phyloP scores from a whole-genome alignment of 2,888 invertebrate species.

The Merodon equestris region DNA sequence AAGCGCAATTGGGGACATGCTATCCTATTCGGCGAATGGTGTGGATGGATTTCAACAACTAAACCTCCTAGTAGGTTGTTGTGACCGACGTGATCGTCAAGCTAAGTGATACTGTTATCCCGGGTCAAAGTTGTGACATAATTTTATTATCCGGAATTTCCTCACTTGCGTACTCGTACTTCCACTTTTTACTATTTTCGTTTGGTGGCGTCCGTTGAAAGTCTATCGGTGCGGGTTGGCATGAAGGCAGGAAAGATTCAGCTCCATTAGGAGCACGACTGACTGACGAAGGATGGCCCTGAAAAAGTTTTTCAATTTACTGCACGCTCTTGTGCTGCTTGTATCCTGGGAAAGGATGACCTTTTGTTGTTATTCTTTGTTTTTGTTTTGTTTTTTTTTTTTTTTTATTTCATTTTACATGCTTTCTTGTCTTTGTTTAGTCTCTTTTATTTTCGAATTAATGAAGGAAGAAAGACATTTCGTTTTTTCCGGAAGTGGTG shows the following conservation, averaged over 20 bases:
- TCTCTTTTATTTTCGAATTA: slow-evolving; percentile 61
- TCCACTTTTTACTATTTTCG: slow-evolving; percentile 1
- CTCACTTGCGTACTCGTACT: slow-evolving; percentile 34
- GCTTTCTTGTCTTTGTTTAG: slow-evolving; percentile 50
- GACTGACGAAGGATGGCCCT: no score
- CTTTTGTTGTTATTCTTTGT: slow-evolving; percentile 46
- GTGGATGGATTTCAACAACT: no score
- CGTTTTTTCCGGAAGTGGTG: slow-evolving; percentile 51
- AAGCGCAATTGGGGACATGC: slow-evolving; percentile 10
- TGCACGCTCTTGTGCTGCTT: slow-evolving; percentile 41
- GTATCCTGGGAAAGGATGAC: slow-evolving; percentile 47
- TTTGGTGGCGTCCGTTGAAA: not conserved
- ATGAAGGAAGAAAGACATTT: slow-evolving; percentile 51
- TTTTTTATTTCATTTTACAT: slow-evolving; percentile 39
- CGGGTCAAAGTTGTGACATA: slow-evolving; percentile 58
- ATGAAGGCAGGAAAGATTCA: no score
- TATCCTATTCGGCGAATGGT: not conserved
- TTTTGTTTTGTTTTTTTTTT: not conserved
- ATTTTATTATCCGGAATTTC: slow-evolving; percentile 62
- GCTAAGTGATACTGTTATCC: slow-evolving; percentile 46
- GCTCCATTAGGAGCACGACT: not conserved
- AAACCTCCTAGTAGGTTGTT: no score
- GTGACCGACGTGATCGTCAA: slow-evolving; percentile 43
- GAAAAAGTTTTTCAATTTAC: slow-evolving; percentile 64
- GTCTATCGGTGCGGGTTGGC: no score